Evolutionary conservation across 2,113 vertebrate species (phyloP), one percentile per base, ranked within the genome.

Genomic region (Panthera uncia): DNA sequence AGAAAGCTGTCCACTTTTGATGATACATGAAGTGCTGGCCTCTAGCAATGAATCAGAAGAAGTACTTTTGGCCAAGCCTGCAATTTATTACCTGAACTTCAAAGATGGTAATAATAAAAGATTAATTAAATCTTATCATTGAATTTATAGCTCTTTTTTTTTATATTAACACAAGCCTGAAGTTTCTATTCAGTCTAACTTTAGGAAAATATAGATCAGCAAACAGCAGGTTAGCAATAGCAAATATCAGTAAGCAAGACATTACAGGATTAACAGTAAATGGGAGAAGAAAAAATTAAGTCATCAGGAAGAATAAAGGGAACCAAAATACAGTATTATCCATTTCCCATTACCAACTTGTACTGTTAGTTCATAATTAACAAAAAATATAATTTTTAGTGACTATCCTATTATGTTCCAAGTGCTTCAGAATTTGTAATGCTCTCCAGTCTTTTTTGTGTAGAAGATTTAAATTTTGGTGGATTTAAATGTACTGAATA

Each of bases 1-100:
- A 99, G 98, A 99, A 99, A 99, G 98, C 98, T 99, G 98, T 99
- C 99, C 98, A 98, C 98, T 98, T 99, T 97, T 98, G 98, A 99
- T 99, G 99, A 99, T 99, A 98, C 99, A 99, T 99, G 99, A 98
- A 99, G 99, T 98, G 98, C 98, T 97, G 98, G 98, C 97, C 98
- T 98, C 97, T 94, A 98, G 98, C 97, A 99, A 99, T 99, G 98
- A 99, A 99, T 99, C 98, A 99, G 74, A 1, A 98, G 97, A 98
- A 99, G 98, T 98, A 95, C 98, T 98, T 98, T 98, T 98, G 98
- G 98, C 98, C 98, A 98, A 98, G 97, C 97, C 91, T 97, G 89
- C 96, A 98, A 98, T 99, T 99, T 98, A 99, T 99, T 98, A 99
- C 96, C 95, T 98, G 98, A 98, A 98, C 98, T 99, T 99, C 98